These are phyloP conservation scores for Platygyra sinensis DNA, from an alignment of 64 coral and sea anemone species.

Conservation along the genomic window DNA sequence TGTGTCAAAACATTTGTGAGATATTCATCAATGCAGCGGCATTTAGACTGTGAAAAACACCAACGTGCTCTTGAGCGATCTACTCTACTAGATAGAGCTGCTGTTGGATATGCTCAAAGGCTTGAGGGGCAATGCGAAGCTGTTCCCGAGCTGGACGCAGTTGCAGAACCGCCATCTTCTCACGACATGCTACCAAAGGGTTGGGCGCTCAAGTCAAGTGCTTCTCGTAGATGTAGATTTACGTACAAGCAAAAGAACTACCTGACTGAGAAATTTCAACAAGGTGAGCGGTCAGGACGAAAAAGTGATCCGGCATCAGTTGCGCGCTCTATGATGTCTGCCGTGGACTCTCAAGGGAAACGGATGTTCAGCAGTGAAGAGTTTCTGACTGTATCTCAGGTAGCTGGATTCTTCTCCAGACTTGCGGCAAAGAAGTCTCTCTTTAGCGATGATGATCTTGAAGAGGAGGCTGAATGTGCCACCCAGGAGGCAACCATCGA, in stretches of 20 bases:
- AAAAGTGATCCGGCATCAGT: conserved; percentile 40
- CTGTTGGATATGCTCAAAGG: conserved; percentile 36
- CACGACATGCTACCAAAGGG: conserved; percentile 28
- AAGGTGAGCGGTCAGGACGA: conserved; percentile 31
- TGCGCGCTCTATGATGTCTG: conserved; percentile 25
- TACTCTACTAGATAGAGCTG: conserved; percentile 45
- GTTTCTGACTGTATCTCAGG: conserved; percentile 48
- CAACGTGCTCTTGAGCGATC: conserved; percentile 31
- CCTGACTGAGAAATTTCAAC: conserved; percentile 48
- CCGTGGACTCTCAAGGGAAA: conserved; percentile 12
- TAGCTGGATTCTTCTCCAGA: conserved; percentile 46
- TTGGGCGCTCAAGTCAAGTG: conserved; percentile 49
- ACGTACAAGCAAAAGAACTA: conserved; percentile 33
- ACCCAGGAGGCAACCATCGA: conserved; percentile 25
- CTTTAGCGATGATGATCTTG: conserved; percentile 11
- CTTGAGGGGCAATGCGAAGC: conserved; percentile 25
- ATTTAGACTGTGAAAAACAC: conserved; percentile 50
- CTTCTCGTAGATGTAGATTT: conserved; percentile 28
- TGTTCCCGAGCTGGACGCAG: conserved; percentile 20
- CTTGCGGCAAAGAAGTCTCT: conserved; percentile 40
- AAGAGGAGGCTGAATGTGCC: conserved; percentile 39
- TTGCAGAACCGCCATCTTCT: background rate
- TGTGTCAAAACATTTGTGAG: conserved; percentile 35
- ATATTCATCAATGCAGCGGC: conserved; percentile 19
- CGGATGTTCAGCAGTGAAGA: conserved; percentile 27